These are phyloP conservation scores for Acrocephalus arundinaceus DNA, from an alignment of 2,113 vertebrate species.

Conservation along the genomic window DNA sequence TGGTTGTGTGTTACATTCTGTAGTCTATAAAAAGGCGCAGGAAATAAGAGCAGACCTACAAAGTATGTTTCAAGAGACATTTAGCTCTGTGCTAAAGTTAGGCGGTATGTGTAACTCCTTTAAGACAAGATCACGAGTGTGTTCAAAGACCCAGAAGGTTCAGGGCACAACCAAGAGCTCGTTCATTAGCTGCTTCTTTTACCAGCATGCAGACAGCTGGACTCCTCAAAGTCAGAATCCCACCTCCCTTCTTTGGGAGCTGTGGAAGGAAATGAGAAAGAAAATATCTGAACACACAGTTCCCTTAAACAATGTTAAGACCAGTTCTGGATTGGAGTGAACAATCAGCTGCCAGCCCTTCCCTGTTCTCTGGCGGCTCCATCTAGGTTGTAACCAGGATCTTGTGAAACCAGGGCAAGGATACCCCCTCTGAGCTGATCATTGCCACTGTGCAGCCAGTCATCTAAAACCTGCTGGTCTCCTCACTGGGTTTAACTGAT, in stretches of 20 bases:
- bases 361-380: not conserved
- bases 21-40: not conserved
- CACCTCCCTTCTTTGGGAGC: not conserved
- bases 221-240: not conserved
- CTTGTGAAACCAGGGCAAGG: not conserved
- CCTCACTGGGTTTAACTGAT: not conserved
- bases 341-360: not conserved
- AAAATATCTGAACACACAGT: not conserved
- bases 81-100: not conserved
- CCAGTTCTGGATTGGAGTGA: not conserved
- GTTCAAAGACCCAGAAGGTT: not conserved
- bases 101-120: not conserved
- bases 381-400: not conserved
- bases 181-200: not conserved
- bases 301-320: not conserved
- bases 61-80: not conserved
- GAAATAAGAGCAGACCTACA: not conserved
- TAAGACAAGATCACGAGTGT: not conserved
- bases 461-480: not conserved
- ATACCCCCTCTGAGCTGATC: not conserved
- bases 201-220: not conserved
- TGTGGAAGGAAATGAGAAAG: not conserved
- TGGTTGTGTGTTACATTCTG: not conserved
- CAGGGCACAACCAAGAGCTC: not conserved
- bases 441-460: accelerated